phyloP scores from a whole-genome alignment of 1,140 invertebrate species.

The Heliothis subflexa region DNA sequence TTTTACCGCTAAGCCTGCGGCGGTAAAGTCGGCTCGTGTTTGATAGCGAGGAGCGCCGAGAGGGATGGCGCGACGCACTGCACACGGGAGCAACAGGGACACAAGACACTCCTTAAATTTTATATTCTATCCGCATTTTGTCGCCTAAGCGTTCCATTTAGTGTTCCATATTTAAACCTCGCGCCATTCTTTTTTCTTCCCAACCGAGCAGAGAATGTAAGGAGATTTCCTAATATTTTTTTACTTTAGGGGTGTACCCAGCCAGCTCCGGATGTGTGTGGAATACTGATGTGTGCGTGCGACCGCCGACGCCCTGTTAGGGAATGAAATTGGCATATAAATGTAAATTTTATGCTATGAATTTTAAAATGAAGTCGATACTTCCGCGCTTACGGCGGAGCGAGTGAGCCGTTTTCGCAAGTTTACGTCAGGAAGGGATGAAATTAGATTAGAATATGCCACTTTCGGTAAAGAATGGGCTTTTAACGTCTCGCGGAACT shows the following conservation, averaged over 20 bases:
- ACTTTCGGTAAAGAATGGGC: slow-evolving; percentile 73
- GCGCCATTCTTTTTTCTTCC: slow-evolving; percentile 80
- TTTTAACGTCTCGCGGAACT: slow-evolving; percentile 65
- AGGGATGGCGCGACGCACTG: slow-evolving; percentile 60
- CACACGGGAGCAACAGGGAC: slow-evolving; percentile 65
- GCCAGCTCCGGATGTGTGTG: slow-evolving; percentile 70
- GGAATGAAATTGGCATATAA: slow-evolving; percentile 86
- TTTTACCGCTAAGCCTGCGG: slow-evolving; percentile 85
- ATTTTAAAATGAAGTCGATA: slow-evolving; percentile 86
- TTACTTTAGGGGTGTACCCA: slow-evolving; percentile 72
- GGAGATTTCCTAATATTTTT: slow-evolving; percentile 78
- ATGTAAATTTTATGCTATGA: slow-evolving; percentile 87
- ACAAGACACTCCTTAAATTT: slow-evolving; percentile 78
- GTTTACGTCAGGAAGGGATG: slow-evolving; percentile 75
- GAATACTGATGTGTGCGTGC: slow-evolving; percentile 84
- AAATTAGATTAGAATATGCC: slow-evolving; percentile 82
- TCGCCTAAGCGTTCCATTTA: slow-evolving; percentile 86
- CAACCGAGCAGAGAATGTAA: slow-evolving; percentile 76
- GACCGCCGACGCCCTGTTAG: slow-evolving; percentile 81
- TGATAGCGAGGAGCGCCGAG: slow-evolving; percentile 70
- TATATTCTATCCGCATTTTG: slow-evolving; percentile 86
- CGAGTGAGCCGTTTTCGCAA: slow-evolving; percentile 72
- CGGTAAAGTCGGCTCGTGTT: slow-evolving; percentile 78
- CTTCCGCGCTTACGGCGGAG: slow-evolving; percentile 74
- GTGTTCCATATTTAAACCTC: slow-evolving; percentile 85